phyloP scores from a whole-genome alignment of 2,797 vertebrate species.

The Eidolon dupreanum region DNA sequence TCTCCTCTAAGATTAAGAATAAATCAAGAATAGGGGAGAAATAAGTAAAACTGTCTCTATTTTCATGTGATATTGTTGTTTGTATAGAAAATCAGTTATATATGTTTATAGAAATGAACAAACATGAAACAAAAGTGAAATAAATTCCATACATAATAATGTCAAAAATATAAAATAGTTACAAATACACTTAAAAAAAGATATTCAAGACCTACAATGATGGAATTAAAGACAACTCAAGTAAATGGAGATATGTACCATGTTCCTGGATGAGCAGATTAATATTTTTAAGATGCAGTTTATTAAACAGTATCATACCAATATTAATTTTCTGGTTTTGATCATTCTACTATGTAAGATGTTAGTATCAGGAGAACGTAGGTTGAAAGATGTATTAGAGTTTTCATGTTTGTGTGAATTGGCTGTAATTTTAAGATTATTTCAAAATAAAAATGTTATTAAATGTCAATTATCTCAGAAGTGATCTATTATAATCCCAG shows the following conservation, averaged over 20 bases:
- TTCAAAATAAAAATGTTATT: neutral
- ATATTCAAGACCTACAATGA: neutral
- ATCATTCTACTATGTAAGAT: neutral
- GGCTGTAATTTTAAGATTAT: neutral
- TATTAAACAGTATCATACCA: neutral
- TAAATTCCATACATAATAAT: neutral
- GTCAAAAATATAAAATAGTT: neutral
- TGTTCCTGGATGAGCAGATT: neutral
- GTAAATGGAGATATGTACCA: neutral
- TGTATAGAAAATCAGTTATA: neutral
- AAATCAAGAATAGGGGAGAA: neutral
- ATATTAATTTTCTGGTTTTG: neutral
- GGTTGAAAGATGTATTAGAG: neutral
- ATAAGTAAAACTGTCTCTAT: neutral
- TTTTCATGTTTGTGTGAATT: neutral
- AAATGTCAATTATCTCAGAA: neutral
- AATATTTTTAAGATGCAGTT: neutral
- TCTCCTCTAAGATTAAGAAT: neutral
- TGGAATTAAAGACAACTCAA: neutral
- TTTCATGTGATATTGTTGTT: neutral
- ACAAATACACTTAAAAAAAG: neutral
- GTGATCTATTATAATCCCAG: neutral
- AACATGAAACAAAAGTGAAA: neutral
- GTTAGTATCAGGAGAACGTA: neutral
- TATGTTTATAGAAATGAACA: neutral